Conservation (phyloP, 2,113 vertebrate genomes). For the Mirza zaza region DNA sequence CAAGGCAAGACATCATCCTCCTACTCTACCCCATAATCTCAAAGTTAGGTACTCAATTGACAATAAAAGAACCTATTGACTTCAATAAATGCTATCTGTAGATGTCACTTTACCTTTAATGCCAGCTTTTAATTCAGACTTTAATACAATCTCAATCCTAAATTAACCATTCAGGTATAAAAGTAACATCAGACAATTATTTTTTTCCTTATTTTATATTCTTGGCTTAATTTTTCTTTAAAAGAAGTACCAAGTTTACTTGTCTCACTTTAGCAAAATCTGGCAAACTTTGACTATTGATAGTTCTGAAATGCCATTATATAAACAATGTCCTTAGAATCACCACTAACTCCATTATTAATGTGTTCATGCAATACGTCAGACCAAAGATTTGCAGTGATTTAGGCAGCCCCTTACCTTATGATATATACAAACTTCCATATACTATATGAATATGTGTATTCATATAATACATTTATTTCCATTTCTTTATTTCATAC, state of each 20-base stretch:
- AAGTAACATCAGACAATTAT: not conserved
- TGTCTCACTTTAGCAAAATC: not conserved
- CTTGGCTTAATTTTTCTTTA: not conserved
- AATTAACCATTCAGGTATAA: not conserved
- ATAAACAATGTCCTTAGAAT: not conserved
- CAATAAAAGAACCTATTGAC: not conserved
- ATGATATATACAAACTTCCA: not conserved
- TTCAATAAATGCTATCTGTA: not conserved
- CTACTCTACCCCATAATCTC: not conserved
- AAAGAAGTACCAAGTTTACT: constrained; percentile 1
- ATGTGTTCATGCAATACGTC: not conserved
- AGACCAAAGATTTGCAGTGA: not conserved
- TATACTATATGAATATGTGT: not conserved
- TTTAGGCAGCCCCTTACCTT: not conserved
- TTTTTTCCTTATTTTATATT: constrained; percentile 6
- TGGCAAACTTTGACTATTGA: constrained; percentile 8
- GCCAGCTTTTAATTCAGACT: constrained; percentile 16
- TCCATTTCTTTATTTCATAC: constrained; percentile 34
- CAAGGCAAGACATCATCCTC: not conserved
- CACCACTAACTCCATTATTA: not conserved
- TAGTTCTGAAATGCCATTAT: not conserved
- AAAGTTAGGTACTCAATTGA: not conserved
- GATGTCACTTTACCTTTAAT: not conserved
- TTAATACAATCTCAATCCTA: not conserved
- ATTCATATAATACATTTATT: not conserved